Evolutionary conservation across 2,113 vertebrate genomes (phyloP).

Genomic region (Pyxicephalus adspersus): DNA sequence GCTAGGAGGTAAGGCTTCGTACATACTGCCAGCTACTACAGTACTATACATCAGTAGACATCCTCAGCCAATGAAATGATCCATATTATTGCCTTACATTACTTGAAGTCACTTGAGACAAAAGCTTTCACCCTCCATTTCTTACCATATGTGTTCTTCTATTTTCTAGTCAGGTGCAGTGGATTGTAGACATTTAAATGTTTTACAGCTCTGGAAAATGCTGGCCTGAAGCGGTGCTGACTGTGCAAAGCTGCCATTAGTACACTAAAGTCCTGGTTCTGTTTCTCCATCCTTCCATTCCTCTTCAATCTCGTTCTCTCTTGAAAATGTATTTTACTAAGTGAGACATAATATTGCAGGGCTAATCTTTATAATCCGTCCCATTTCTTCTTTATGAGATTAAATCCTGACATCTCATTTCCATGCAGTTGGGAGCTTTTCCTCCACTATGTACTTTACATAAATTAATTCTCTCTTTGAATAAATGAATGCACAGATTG

Average conservation of each 20-base stretch:
- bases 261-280: conserved; percentile 7
- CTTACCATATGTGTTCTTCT: not conserved
- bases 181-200: not conserved
- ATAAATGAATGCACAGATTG: conserved; percentile 43
- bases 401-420: conserved; percentile 55
- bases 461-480: conserved; percentile 51
- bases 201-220: not conserved
- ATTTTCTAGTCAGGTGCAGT: not conserved
- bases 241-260: not conserved
- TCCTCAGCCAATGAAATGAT: not conserved
- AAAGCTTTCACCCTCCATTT: not conserved
- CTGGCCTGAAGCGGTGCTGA: not conserved
- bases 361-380: conserved; percentile 49
- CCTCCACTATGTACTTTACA: conserved; percentile 50
- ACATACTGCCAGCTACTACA: not conserved
- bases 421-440: conserved; percentile 51
- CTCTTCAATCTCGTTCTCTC: not conserved
- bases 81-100: not conserved
- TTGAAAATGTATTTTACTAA: conserved; percentile 45
- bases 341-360: conserved; percentile 44
- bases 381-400: conserved; percentile 51
- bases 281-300: not conserved
- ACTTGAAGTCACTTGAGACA: not conserved
- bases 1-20: no score
- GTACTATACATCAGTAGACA: not conserved